Evolutionary conservation across 1,140 invertebrate species (phyloP).

Genomic region (Philaenus spumarius): DNA sequence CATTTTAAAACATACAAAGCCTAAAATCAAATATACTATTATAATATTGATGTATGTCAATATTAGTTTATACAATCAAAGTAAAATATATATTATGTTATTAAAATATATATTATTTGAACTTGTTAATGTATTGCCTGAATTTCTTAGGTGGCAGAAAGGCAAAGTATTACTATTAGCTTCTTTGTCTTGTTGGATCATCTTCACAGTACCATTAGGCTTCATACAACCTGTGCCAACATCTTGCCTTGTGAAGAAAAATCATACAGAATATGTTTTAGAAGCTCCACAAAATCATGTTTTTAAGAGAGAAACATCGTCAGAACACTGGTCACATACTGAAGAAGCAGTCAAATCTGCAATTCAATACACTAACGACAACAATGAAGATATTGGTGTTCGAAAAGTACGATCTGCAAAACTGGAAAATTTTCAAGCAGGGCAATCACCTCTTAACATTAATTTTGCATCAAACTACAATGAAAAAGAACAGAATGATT

Average conservation of each 20-base stretch:
- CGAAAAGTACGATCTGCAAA: slow-evolving; percentile 8
- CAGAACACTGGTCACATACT: too few species aligned
- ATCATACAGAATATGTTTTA: slow-evolving; percentile 56
- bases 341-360: too few species aligned
- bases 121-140: too few species aligned
- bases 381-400: slow-evolving; percentile 9
- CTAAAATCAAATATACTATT: too few species aligned
- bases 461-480: slow-evolving; percentile 78
- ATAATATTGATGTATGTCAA: too few species aligned
- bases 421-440: slow-evolving; percentile 39
- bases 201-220: slow-evolving; percentile 92
- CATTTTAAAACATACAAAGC: too few species aligned
- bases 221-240: slow-evolving; percentile 91
- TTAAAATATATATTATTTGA: not conserved
- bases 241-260: slow-evolving; percentile 70
- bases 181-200: slow-evolving; percentile 89
- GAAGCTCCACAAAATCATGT: slow-evolving; percentile 38
- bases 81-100: not conserved
- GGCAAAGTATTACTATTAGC: slow-evolving; percentile 83
- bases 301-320: slow-evolving; percentile 30
- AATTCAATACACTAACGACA: not conserved
- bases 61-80: too few species aligned
- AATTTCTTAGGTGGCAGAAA: slow-evolving; percentile 66
- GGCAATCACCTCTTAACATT: slow-evolving; percentile 69
- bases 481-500: slow-evolving; percentile 59